Base-by-base conservation (phyloP, 2,797 vertebrate species). In the Ibycter americanus region DNA sequence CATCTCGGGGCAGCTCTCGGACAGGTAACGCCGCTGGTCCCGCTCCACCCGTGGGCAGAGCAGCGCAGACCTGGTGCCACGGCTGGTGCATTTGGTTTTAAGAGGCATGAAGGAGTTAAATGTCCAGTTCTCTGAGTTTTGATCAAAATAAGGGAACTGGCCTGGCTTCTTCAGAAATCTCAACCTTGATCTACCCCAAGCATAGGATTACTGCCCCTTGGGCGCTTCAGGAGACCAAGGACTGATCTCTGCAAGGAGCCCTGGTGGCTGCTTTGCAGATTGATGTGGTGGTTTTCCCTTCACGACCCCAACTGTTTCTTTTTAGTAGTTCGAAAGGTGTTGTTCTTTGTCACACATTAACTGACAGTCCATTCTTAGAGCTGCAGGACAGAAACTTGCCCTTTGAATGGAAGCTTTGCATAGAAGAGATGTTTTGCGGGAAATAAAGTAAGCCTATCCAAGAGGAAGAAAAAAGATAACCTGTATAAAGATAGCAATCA, bases 1-100 rank as follows among this genome's bases (percentile, higher is more conserved):
- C 68, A 6, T 99, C 86, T 99, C 99, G 0, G 99, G 99, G 88
- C 99, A 99, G 93, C 97, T 99, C 29, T 99, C 99, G 8, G 99
- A 99, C 99, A 99, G 99, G 99, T 99, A 97, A 98, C 29, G 8
- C 71, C 0, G 0, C 32, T 5, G 29, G 34, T 71, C 13, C 34
- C 1, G 4, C 25, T 40, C 44, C 3, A 2, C 8, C 15, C 19
- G 0, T 7, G 34, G 38, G 65, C 68, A 77, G 63, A 36, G 12
- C 58, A 19, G 44, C 46, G 55, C 63, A 81, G 6, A 23, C 29
- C 59, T 9, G 16, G 13, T 38, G 47, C 26, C 23, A 6, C 0
- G 0, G 29, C 52, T 26, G 6, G 6, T 15, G 20, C 3, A 1
- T 27, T 66, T 18, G 21, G 18, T 40, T 56, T 18, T 27, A 4